Conservation (phyloP, 2,797 vertebrate genomes). For the Glossophaga mutica region DNA sequence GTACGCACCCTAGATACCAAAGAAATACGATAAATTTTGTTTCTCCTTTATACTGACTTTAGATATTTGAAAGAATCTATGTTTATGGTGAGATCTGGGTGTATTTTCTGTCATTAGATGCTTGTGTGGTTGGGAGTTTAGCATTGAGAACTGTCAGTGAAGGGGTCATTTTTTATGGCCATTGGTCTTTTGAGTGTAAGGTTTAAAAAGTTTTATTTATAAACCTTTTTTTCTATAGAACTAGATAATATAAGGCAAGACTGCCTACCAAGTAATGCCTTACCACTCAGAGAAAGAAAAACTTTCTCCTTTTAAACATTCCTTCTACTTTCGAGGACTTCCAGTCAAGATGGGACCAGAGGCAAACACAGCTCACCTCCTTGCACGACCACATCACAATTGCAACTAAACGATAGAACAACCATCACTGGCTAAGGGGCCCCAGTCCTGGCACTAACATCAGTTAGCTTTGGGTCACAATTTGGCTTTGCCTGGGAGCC, state of each 20-base stretch:
- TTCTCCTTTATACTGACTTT: neutral
- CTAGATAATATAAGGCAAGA: neutral
- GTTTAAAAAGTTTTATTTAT: neutral
- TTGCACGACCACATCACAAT: neutral
- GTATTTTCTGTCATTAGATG: neutral
- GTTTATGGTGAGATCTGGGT: neutral
- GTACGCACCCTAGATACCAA: neutral
- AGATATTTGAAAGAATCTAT: neutral
- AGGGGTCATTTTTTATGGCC: neutral
- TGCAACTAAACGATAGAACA: neutral
- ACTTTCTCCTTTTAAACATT: conserved; percentile 4
- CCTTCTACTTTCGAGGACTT: neutral
- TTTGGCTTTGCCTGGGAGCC: neutral
- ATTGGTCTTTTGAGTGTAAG: neutral
- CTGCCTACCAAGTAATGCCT: neutral
- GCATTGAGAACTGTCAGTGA: neutral
- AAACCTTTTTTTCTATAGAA: neutral
- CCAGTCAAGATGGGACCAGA: neutral
- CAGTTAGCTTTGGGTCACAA: neutral
- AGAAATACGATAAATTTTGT: neutral
- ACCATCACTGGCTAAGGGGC: neutral
- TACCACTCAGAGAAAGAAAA: neutral
- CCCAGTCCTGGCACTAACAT: neutral
- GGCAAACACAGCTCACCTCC: neutral
- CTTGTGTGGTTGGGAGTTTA: neutral